Evolutionary conservation across 2,888 invertebrate genomes (phyloP), one percentile per base, ranked within the genome.

Genomic region (Octodonta nipae): DNA sequence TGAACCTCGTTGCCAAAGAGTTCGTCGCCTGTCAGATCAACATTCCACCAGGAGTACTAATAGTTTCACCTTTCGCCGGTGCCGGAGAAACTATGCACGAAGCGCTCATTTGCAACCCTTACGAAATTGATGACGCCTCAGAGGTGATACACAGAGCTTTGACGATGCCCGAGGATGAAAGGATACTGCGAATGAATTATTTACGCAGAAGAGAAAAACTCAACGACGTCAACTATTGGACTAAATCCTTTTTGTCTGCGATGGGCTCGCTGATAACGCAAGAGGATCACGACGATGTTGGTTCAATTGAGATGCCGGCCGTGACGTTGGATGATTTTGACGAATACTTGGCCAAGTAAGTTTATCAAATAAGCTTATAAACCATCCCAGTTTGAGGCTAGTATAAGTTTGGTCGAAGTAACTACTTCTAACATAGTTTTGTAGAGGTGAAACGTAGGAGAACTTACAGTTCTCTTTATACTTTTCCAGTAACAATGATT

Each of bases 51-150:
- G 89, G 89, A 2, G 88, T 89, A 1, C 62, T 89, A 20, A 82
- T 89, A 30, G 78, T 89, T 5, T 88, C 88, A 0, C 88, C 88
- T 0, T 89, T 89, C 55, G 88, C 89, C 34, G 89, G 89, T 1
- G 88, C 89, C 4, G 87, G 87, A 1, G 87, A 88, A 60, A 87
- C 84, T 70, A 88, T 89, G 88, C 87, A 87, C 61, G 88, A 89
- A 56, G 88, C 88, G 2, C 66, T 89, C 6, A 75, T 86, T 30
- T 86, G 85, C 55, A 89, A 89, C 59, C 88, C 88, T 0, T 87
- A 88, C 50, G 88, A 89, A 58, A 69, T 87, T 30, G 80, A 86
- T 47, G 82, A 82, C 44, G 85, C 86, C 3, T 86, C 88, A 10
- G 86, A 87, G 58, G 79, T 83, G 13, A 78, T 86, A 45, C 83